Evolutionary conservation across 2,888 invertebrate species (phyloP), one percentile per base, ranked within the genome.

Genomic region (Agrotis puta): DNA sequence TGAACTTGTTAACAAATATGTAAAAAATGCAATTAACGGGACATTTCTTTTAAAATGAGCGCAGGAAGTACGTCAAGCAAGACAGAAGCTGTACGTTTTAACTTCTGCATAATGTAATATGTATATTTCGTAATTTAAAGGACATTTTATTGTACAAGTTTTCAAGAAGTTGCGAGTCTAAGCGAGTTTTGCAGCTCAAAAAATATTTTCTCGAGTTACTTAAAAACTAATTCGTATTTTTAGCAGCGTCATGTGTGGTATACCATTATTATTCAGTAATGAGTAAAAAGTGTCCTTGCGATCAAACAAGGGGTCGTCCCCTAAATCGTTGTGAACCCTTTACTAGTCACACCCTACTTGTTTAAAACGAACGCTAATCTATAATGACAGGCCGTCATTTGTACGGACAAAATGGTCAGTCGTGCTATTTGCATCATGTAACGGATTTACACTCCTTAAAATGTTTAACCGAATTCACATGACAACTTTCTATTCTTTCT

Each of bases 311-410:
- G 92, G 92, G 90, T 89, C 85, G 88, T 89, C 91, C 94, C 94
- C 94, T 88, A 91, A 91, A 92, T 91, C 85, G 86, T 71, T 88
- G 88, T 88, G 88, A 94, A 95, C 95, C 95, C 95, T 94, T 94
- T 93, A 82, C 84, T 86, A 87, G 88, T 92, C 88, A 88, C 92
- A 93, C 94, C 94, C 94, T 87, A 90, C 86, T 91, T 90, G 87
- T 91, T 91, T 87, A 84, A 87, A 91, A 87, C 80, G 84, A 83
- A 83, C 82, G 81, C 81, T 92, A 89, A 92, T 92, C 88, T 88
- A 82, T 87, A 85, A 86, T 83, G 89, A 91, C 86, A 88, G 59
- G 74, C 79, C 72, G 74, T 83, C 82, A 87, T 87, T 85, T 78
- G 83, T 71, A 62, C 64, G 61, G 71, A 82, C 76, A 77, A 81